These are phyloP conservation scores for Scomber colias DNA, from an alignment of 2,113 vertebrate genomes.

Conservation along the genomic window DNA sequence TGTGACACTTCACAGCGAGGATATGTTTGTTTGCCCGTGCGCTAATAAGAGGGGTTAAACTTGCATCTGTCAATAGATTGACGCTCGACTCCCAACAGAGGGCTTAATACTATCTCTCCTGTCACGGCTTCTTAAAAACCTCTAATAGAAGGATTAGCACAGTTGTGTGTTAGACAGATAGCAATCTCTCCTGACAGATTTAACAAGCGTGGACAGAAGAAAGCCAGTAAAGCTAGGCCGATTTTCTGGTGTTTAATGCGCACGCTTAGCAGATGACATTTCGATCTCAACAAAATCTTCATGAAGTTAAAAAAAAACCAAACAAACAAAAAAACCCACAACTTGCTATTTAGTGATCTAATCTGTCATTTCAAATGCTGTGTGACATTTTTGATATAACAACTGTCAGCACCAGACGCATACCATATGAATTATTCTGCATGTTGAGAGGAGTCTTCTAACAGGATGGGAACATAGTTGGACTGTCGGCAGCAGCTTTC, in stretches of 20 bases:
- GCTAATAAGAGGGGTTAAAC: conserved; percentile 54
- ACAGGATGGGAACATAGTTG: no score
- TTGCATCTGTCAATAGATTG: conserved; percentile 51
- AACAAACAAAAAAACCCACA: not conserved
- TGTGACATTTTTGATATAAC: not conserved
- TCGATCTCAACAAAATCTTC: conserved; percentile 3
- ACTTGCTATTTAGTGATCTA: not conserved
- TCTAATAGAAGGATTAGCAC: conserved; percentile 54
- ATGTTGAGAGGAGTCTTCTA: no score
- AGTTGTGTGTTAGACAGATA: conserved; percentile 30
- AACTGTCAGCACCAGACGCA: not conserved
- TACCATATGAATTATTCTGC: no score
- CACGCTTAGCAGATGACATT: conserved; percentile 18
- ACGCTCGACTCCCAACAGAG: conserved; percentile 31
- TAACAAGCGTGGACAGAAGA: not conserved
- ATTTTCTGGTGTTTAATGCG: conserved; percentile 12
- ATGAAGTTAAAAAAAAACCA: not conserved
- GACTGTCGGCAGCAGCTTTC: no score
- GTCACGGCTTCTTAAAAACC: conserved; percentile 39
- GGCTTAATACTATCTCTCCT: conserved; percentile 44
- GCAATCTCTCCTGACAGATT: conserved; percentile 46
- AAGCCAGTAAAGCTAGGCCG: not conserved
- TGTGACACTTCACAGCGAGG: not conserved
- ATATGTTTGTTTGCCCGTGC: conserved; percentile 2
- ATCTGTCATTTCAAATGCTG: not conserved